Evolutionary conservation across 2,888 invertebrate genomes (phyloP), one percentile per base, ranked within the genome.

Genomic region (Synergus itoensis): DNA sequence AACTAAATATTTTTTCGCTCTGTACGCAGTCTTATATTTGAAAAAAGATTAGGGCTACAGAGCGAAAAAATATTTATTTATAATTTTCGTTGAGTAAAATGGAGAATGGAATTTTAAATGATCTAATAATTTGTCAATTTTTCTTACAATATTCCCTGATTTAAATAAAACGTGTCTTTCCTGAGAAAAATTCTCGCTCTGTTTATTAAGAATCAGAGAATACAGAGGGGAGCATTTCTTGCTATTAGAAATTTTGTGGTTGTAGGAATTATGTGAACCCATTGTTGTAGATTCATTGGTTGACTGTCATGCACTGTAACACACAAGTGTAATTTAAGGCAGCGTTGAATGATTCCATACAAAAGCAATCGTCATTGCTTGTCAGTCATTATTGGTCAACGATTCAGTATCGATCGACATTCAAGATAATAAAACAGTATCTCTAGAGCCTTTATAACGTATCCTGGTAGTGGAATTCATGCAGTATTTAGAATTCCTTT

Each of bases 361-460:
- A 73, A 73, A 73, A 73, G 73, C 53, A 48, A 73, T 73, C 73
- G 53, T 73, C 73, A 53, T 73, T 53, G 9, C 53, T 36, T 36
- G n/a, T 40, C 53, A 73, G 18, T 73, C 12, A n/a, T 73, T n/a
- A 73, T 73, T 36, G 73, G 73, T 53, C 36, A 53, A 36, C 48
- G 53, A 53, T 73, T 18, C 73, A 73, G 48, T 73, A 87, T 87
- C 81, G 86, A 87, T 87, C 81, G 82, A 79, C 82, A 83, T 82
- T 85, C 80, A 79, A 77, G 78, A 82, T 85, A 87, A 87, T 87
- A 87, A 86, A 83, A 80, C 67, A 84, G 84, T 87, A 83, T 85
- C 79, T 77, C 80, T 79, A 69, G 77, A 69, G 80, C 63, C 16
- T 36, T 69, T 65, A 41, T 53, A 40, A 16, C 43, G n/a, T 78